Base-by-base conservation (phyloP, 2,888 invertebrate genomes). In the Oscheius myriophilus region DNA sequence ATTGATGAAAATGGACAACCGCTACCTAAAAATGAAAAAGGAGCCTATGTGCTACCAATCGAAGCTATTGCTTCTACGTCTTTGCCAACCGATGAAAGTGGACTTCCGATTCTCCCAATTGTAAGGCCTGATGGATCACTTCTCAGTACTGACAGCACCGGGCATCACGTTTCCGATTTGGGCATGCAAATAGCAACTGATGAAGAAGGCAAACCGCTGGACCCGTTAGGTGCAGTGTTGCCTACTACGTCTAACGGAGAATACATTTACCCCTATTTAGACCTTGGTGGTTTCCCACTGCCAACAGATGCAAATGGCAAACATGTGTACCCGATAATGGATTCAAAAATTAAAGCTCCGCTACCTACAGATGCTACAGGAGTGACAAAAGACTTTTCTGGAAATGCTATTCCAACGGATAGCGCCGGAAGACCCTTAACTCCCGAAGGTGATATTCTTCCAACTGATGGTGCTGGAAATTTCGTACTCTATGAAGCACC, bases 401-500 rank as follows among this genome's bases (percentile, higher is more conserved):
- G 83, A 41, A 67, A 78, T 21, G 71, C 73, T 0, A 67, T 83
- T 9, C 67, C 72, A 25, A 67, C 67, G 11, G 78, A 83, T 43
- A 69, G 73, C 7, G 64, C 72, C 3, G 82, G 80, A n/a, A 57
- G 62, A 11, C 82, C 82, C 9, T 25, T 82, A 11, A 77, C 71
- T n/a, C 81, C 82, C 18, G 73, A 75, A 23, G 82, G 81, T 7
- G 64, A 75, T 2, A 54, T 65, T 18, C 64, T 85, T 26, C 67
- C 71, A 41, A 75, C 77, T 45, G 80, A 84, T 68, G 70, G 70
- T 3, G 67, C 80, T 16, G 82, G 82, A 23, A 78, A 82, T 23
- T n/a, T 68, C 33, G 43, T 54, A 4, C n/a, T 26, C 11, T 14
- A 16, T 2, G 49, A 46, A 11, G 7, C 49, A 26, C 33, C 46